Conservation (phyloP, 2,888 invertebrate species). For the Meloe dianella region DNA sequence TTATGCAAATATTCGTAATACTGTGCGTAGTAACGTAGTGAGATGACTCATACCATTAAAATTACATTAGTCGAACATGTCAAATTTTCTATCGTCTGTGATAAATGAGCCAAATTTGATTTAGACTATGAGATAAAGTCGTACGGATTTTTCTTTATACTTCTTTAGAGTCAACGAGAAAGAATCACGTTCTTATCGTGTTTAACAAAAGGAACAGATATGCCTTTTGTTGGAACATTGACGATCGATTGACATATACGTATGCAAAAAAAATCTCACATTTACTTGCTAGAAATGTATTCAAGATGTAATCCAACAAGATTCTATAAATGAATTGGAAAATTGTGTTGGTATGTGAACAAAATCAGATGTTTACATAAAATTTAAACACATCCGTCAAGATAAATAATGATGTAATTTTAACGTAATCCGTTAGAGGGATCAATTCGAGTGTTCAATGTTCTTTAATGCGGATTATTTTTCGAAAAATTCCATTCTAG, state of each 20-base stretch:
- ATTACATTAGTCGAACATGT: conserved; percentile 30
- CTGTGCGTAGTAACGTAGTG: not conserved
- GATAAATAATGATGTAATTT: conserved; percentile 4
- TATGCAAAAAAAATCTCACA: not conserved
- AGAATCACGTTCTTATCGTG: conserved; percentile 11
- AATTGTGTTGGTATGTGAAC: not conserved
- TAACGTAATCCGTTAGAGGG: not conserved
- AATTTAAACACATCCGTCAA: not conserved
- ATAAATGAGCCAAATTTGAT: conserved; percentile 28
- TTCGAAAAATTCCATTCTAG: not conserved
- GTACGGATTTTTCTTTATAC: not conserved
- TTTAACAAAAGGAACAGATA: not conserved
- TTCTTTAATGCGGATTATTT: not conserved
- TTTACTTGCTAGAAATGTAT: not conserved
- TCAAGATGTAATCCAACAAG: not conserved
- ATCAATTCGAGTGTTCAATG: not conserved
- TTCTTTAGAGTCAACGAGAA: not conserved
- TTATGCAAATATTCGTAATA: not conserved
- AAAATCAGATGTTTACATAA: not conserved
- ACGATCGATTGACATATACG: not conserved
- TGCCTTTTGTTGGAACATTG: conserved; percentile 1
- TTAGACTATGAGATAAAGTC: not conserved
- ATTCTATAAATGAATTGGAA: conserved; percentile 6
- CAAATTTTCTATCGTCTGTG: conserved; percentile 25
- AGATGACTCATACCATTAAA: conserved; percentile 21